These are phyloP conservation scores for Mimachlamys varia DNA, from an alignment of 2,888 invertebrate species.

Conservation along the genomic window DNA sequence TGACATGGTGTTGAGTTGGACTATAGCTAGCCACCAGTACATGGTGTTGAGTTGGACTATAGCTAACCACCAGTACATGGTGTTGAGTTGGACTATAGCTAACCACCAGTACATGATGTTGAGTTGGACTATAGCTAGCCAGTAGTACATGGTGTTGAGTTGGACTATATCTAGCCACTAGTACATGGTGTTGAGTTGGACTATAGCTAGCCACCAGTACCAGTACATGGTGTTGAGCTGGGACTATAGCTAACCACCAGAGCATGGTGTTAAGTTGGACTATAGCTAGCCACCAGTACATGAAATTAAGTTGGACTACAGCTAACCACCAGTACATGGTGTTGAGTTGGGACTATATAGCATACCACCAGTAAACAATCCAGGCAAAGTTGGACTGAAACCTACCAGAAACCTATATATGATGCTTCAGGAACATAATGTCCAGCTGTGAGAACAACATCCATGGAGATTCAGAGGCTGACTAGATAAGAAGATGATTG, in stretches of 20 bases:
- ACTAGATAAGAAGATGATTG: constrained; percentile 7
- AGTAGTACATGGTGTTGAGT: no score
- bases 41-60: no score
- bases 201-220: no score
- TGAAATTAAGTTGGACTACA: neutral
- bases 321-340: no score
- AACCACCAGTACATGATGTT: no score
- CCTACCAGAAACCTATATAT: neutral
- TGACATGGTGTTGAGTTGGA: no score
- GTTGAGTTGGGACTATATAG: no score
- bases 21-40: no score
- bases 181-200: neutral
- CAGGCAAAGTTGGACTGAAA: neutral
- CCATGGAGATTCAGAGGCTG: neutral
- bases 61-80: neutral
- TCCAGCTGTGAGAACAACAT: constrained; percentile 29
- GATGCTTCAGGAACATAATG: neutral
- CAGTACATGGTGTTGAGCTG: no score
- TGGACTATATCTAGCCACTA: no score
- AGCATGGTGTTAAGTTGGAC: no score
- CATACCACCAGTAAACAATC: neutral
- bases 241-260: neutral
- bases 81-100: neutral
- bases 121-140: no score
- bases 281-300: neutral